phyloP scores from a whole-genome alignment of 1,140 invertebrate species.

The Oryctes rhinoceros region DNA sequence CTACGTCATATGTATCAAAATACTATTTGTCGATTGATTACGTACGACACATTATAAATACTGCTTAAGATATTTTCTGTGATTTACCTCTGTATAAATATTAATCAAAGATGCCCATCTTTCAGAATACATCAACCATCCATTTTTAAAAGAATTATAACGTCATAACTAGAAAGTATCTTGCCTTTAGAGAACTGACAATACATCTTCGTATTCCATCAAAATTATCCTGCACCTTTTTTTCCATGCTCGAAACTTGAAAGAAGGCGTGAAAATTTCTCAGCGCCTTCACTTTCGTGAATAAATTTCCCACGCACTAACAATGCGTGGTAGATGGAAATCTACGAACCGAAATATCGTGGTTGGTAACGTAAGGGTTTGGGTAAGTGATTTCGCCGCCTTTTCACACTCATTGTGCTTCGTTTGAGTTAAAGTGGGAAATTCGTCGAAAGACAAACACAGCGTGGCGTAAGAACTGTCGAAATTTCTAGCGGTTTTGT shows the following conservation, averaged over 20 bases:
- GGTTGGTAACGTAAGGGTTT: not conserved
- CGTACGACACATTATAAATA: too few relatives aligned
- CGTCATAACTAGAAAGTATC: too few relatives aligned
- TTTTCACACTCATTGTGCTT: not conserved
- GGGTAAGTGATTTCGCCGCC: not conserved
- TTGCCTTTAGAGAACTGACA: too few relatives aligned
- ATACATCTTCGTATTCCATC: too few relatives aligned
- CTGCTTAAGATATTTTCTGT: too few relatives aligned
- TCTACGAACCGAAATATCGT: not conserved
- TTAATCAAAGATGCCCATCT: too few relatives aligned
- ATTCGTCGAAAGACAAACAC: not conserved
- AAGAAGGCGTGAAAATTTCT: not conserved
- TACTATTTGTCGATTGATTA: too few relatives aligned
- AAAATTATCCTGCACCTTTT: too few relatives aligned
- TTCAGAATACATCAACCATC: too few relatives aligned
- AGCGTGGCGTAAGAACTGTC: not conserved
- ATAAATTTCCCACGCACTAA: not conserved
- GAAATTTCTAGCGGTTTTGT: not conserved
- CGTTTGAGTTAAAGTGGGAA: not conserved
- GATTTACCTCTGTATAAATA: too few relatives aligned
- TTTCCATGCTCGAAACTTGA: not conserved
- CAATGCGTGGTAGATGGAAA: not conserved
- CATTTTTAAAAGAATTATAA: too few relatives aligned
- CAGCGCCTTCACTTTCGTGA: not conserved
- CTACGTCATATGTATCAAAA: too few relatives aligned